Evolutionary conservation across 2,888 invertebrate species (phyloP).

Genomic region (Endomychus coccineus): DNA sequence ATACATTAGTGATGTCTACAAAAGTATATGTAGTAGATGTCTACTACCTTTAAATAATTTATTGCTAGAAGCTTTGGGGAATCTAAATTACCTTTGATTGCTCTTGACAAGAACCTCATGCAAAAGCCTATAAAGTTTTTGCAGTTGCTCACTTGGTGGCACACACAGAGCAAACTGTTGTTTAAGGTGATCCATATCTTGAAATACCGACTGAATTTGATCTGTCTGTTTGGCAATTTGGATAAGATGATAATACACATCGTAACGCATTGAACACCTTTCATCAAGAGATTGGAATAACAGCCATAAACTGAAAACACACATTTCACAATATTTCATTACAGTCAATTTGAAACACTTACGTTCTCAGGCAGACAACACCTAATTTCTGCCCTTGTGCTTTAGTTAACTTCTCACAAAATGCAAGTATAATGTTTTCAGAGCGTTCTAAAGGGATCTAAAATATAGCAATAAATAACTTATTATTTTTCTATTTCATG

Average conservation of each 20-base stretch:
- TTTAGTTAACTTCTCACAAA: conserved; percentile 87
- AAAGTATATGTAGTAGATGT: no score
- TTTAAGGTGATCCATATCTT: conserved; percentile 75
- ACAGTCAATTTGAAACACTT: conserved; percentile 43
- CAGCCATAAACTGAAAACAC: conserved; percentile 68
- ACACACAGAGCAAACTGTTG: conserved; percentile 72
- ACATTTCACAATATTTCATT: conserved; percentile 2
- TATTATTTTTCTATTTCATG: background rate
- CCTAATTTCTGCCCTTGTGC: conserved; percentile 75
- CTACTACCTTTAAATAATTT: no score
- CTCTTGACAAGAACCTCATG: conserved; percentile 84
- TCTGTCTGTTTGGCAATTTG: conserved; percentile 85
- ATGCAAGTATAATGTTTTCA: conserved; percentile 80
- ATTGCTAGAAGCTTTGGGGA: no score
- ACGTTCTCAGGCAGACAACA: conserved; percentile 77
- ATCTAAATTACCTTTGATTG: conserved; percentile 66
- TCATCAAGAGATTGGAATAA: conserved; percentile 87
- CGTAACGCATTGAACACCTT: conserved; percentile 77
- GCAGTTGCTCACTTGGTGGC: conserved; percentile 83
- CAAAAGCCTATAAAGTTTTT: conserved; percentile 78
- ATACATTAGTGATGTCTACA: no score
- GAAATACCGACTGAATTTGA: conserved; percentile 75
- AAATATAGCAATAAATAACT: conserved; percentile 12
- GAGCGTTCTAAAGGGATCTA: conserved; percentile 80
- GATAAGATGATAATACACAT: conserved; percentile 87